Evolutionary conservation across 1,140 invertebrate genomes (phyloP), one percentile per base, ranked within the genome.

Genomic region (Drosophila prosaltans): DNA sequence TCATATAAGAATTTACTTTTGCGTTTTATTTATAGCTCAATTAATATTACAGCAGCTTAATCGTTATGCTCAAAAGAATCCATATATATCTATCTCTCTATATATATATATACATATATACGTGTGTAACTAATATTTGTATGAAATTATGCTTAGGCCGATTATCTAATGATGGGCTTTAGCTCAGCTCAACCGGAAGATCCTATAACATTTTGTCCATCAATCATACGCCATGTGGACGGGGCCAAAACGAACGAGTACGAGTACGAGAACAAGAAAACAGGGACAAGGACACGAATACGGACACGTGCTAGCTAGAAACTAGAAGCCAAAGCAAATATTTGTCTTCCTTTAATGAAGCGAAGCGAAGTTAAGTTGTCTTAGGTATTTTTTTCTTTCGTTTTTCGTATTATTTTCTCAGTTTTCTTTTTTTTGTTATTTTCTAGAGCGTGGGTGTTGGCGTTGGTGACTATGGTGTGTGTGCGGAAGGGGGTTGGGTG

Each of bases 211-310:
- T 58, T 54, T 73, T 71, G 76, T 89, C 89, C 83, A 88, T 88
- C 83, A 88, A 88, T 88, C 83, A 88, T 88, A 88, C 83, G 83
- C 84, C 89, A 84, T 74, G 83, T 80, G 80, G 84, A 51, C 21
- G 45, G 45, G 45, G 45, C 45, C 5, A 51, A 51, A 51, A 24
- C 45, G 21, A 26, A 51, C 21, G 8, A 51, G 45, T 45, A 45
- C 43, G 43, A 45, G 45, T 21, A 48, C 16, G 26, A 51, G 21
- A 26, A 24, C 82, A 85, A 81, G 26, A 51, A 8, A 26, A 24
- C 82, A 85, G 78, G 81, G 85, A 81, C 61, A 74, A 66, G 41
- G 43, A 60, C 32, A 59, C 11, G 28, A 26, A 36, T 24, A n/a
- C 5, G 7, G 10, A 8, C 45, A 3, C 21, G 54, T 61, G 60